A percentile compares a stretch with the other conserved stretches of the same genome.
phyloP scores from a whole-genome alignment of 2,797 vertebrate genomes.

The Tachyglossus aculeatus region DNA sequence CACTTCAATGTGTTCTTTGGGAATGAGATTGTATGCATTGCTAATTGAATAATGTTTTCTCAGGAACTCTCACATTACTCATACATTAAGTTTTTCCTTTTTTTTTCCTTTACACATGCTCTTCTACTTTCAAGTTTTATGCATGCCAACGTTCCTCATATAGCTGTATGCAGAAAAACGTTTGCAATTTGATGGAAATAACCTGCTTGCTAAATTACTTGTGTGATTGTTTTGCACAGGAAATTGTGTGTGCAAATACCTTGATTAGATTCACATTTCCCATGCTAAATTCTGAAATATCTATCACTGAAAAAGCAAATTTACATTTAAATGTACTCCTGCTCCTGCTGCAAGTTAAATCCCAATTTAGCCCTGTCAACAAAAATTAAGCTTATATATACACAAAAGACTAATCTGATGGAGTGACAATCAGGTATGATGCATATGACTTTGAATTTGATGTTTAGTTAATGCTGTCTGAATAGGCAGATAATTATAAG shows the following conservation, averaged over 20 bases:
- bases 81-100: neutral
- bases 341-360: conserved; percentile 61
- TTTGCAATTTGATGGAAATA: conserved; percentile 25
- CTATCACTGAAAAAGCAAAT: conserved; percentile 60
- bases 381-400: conserved; percentile 66
- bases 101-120: neutral
- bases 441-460: conserved; percentile 55
- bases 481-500: conserved; percentile 61
- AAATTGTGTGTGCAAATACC: conserved; percentile 49
- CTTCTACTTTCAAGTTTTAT: neutral
- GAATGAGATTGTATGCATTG: neutral
- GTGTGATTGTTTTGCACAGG: conserved; percentile 42
- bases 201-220: conserved; percentile 21
- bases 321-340: conserved; percentile 70
- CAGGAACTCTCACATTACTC: neutral
- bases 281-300: conserved; percentile 53
- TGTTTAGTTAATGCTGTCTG: conserved; percentile 57
- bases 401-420: conserved; percentile 45
- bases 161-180: neutral
- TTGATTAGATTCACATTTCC: conserved; percentile 61
- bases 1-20: neutral
- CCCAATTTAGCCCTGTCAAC: conserved; percentile 72
- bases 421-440: conserved; percentile 61
- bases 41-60: neutral
- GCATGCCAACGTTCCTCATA: neutral